A percentile compares a stretch with the other conserved stretches of the same genome.
Evolutionary conservation across 2,797 vertebrate genomes (phyloP).

Genomic region (Acanthopagrus latus): DNA sequence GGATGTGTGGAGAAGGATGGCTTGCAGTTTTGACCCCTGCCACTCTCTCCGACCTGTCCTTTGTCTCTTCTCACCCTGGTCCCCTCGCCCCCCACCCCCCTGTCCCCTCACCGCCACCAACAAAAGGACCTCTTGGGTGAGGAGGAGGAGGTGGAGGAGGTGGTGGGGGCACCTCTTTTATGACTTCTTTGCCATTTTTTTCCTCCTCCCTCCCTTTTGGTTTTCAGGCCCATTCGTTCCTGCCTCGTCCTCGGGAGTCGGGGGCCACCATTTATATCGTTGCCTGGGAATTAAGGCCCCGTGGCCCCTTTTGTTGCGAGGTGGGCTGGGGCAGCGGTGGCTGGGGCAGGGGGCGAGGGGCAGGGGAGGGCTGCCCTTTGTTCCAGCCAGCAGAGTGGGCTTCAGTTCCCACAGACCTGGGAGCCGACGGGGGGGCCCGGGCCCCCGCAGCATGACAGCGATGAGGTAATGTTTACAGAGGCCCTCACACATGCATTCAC

Average conservation of each 20-base stretch:
- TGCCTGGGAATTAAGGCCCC: conserved; percentile 92
- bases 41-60: conserved; percentile 82
- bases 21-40: conserved; percentile 78
- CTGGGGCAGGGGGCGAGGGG: conserved; percentile 80
- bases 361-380: conserved; percentile 88
- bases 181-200: conserved; percentile 86
- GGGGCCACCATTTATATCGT: conserved; percentile 90
- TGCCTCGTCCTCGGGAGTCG: conserved; percentile 84
- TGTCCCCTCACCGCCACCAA: conserved; percentile 56
- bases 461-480: conserved; percentile 87
- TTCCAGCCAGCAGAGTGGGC: conserved; percentile 88
- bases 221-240: conserved; percentile 85
- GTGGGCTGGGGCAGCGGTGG: conserved; percentile 82
- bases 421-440: conserved; percentile 30
- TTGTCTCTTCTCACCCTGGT: conserved; percentile 74
- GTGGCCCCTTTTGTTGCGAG: conserved; percentile 86
- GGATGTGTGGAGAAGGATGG: conserved; percentile 37
- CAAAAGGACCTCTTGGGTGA: conserved; percentile 67
- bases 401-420: conserved; percentile 90
- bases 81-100: conserved; percentile 49
- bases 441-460: conserved; percentile 58
- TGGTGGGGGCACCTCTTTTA: conserved; percentile 78
- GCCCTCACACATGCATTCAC: conserved; percentile 61
- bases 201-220: conserved; percentile 74
- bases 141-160: conserved; percentile 46